phyloP scores from a whole-genome alignment of 35 echinoderm and acorn worm species.

The Eucidaris tribuloides region DNA sequence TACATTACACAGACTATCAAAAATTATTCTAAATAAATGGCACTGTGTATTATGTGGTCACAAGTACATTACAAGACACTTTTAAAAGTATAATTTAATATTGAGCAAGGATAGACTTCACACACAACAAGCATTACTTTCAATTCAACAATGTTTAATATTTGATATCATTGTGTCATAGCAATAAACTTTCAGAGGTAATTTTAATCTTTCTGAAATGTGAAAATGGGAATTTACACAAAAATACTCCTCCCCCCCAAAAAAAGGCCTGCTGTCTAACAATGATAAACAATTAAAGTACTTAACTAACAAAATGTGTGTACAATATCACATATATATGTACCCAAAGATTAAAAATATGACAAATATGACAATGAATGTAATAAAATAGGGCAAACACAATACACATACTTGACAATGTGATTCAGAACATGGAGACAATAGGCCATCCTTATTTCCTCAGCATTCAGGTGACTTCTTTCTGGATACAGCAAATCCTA shows the following conservation, averaged over 20 bases:
- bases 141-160: too few species aligned
- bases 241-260: neutral
- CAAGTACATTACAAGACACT: too few species aligned
- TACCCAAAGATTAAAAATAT: neutral
- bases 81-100: too few species aligned
- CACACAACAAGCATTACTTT: too few species aligned
- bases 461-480: constrained; percentile 53
- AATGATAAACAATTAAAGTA: neutral
- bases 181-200: too few species aligned
- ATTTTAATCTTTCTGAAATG: too few species aligned
- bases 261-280: neutral
- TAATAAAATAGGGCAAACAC: neutral
- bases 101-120: too few species aligned
- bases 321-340: neutral
- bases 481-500: constrained; percentile 96
- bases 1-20: neutral
- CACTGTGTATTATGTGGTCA: neutral
- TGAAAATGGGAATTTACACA: neutral
- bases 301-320: neutral
- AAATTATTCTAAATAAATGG: neutral
- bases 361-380: neutral
- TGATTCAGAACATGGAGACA: constrained; percentile 93
- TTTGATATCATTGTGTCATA: too few species aligned
- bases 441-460: constrained; percentile 63
- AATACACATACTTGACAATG: constrained; percentile 73